These are phyloP conservation scores for Acleris cristana DNA, from an alignment of 2,888 invertebrate genomes.

Conservation along the genomic window DNA sequence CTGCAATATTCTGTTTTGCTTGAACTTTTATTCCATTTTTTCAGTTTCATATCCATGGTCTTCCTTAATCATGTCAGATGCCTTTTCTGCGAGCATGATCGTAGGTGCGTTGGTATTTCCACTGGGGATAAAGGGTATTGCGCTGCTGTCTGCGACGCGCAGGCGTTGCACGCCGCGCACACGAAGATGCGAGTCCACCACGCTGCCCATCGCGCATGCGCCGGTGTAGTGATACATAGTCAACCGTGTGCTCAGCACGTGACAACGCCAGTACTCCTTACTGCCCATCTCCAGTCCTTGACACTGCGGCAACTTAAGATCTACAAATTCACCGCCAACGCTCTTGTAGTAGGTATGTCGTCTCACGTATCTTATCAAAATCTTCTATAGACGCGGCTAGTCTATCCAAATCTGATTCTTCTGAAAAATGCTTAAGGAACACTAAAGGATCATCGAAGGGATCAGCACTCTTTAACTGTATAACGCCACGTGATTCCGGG, in stretches of 20 bases:
- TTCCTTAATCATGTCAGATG: conserved; percentile 42
- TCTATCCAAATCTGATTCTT: conserved; percentile 75
- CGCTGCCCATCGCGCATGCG: conserved; percentile 90
- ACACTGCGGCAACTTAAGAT: conserved; percentile 46
- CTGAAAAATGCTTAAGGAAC: conserved; percentile 82
- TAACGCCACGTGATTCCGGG: conserved; percentile 76
- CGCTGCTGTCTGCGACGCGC: conserved; percentile 53
- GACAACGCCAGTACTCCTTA: conserved; percentile 87
- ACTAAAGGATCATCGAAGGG: conserved; percentile 83
- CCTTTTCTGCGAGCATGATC: conserved; percentile 47
- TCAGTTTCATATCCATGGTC: conserved; percentile 8
- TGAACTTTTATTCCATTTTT: too few relatives aligned
- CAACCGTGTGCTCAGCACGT: conserved; percentile 84
- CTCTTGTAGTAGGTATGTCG: conserved; percentile 64
- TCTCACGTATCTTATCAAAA: conserved; percentile 58
- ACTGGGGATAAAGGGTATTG: conserved; percentile 79
- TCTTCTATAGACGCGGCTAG: conserved; percentile 62
- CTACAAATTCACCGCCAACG: conserved; percentile 53
- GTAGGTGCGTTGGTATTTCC: conserved; percentile 83
- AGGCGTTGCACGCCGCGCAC: conserved; percentile 47
- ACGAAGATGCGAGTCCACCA: conserved; percentile 85
- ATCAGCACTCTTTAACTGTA: conserved; percentile 79
- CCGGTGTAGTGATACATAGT: conserved; percentile 88
- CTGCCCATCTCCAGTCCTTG: conserved; percentile 52
- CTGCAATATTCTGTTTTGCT: too few relatives aligned